Evolutionary conservation across 2,113 vertebrate genomes (phyloP).

Genomic region (Lepus europaeus): DNA sequence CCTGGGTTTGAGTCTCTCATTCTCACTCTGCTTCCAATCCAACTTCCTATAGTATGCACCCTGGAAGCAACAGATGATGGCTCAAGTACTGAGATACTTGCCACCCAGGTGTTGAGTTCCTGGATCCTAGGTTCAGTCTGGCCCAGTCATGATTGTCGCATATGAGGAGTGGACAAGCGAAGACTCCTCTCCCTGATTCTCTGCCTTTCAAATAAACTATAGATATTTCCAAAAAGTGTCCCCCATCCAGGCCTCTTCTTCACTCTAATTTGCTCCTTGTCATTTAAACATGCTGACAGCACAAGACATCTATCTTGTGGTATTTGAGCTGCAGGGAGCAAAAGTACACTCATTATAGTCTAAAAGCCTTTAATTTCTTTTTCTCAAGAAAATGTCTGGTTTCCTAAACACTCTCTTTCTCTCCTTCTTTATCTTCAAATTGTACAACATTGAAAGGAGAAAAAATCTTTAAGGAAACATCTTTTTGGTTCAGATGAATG

Average conservation of each 20-base stretch:
- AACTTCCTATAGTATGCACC: no score
- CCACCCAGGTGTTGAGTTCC: no score
- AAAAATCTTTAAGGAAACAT: constrained; percentile 39
- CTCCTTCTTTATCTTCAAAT: neutral
- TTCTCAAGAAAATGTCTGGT: constrained; percentile 16
- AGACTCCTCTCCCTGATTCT: no score
- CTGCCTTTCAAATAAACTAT: neutral
- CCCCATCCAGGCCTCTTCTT: neutral
- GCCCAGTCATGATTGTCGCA: no score
- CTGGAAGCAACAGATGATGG: no score
- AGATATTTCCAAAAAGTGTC: no score
- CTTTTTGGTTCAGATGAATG: neutral
- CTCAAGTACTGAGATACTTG: no score
- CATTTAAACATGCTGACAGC: neutral
- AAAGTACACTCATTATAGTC: neutral
- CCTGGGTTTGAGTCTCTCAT: no score
- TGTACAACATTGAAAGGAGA: neutral
- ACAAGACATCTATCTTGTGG: neutral
- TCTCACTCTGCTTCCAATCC: no score
- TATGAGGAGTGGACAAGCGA: no score
- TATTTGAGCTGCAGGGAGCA: neutral
- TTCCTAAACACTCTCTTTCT: neutral
- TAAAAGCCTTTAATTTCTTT: neutral
- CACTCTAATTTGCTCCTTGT: neutral
- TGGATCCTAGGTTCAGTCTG: no score